Evolutionary conservation across 2,888 invertebrate species (phyloP).

Genomic region (Eremobia ochroleuca): DNA sequence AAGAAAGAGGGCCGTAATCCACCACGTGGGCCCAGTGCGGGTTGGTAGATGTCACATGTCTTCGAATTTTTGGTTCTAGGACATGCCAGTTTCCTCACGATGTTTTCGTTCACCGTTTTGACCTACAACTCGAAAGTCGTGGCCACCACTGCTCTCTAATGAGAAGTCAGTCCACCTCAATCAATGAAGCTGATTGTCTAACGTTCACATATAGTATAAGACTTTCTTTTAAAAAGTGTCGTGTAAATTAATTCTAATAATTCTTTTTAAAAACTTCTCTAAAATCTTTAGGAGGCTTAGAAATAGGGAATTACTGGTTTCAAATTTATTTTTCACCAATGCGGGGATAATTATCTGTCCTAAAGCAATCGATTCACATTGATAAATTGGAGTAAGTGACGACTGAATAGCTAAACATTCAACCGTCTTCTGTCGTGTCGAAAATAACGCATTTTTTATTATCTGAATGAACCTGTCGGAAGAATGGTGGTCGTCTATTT

Average conservation of each 20-base stretch:
- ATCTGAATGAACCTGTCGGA: neutral
- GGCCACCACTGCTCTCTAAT: too few species aligned
- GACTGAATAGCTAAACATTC: neutral
- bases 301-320: neutral
- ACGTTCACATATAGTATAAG: neutral
- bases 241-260: neutral
- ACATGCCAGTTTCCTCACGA: too few species aligned
- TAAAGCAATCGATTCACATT: neutral
- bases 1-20: too few species aligned
- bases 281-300: neutral
- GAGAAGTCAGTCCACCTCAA: too few species aligned
- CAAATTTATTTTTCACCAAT: neutral
- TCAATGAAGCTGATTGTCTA: neutral
- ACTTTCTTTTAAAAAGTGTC: neutral
- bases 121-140: too few species aligned
- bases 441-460: neutral
- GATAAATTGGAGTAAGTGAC: neutral
- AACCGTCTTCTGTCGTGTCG: neutral
- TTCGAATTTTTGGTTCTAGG: too few species aligned
- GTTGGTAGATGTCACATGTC: too few species aligned
- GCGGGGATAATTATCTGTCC: neutral
- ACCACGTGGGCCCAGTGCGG: too few species aligned
- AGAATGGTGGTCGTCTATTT: neutral
- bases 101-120: too few species aligned
- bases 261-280: neutral